Evolutionary conservation across 2,797 vertebrate genomes (phyloP).

Genomic region (Emydoidea blandingii): DNA sequence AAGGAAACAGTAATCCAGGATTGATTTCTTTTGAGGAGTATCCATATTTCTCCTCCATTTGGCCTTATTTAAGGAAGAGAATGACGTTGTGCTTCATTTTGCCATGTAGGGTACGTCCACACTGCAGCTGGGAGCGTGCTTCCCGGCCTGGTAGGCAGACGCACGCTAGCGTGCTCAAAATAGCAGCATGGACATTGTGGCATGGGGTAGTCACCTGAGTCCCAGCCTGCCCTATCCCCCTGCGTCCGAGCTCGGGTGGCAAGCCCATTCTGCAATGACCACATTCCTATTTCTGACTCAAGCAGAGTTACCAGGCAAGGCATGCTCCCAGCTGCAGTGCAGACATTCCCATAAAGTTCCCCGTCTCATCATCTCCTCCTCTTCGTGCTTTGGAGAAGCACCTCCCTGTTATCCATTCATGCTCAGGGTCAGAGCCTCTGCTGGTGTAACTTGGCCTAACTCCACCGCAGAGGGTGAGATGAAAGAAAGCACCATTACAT

Average conservation of each 20-base stretch:
- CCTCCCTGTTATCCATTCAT: constrained; percentile 24
- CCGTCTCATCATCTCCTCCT: background rate
- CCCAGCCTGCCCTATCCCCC: background rate
- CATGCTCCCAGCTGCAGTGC: too few relatives aligned
- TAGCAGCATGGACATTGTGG: background rate
- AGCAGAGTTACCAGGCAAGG: background rate
- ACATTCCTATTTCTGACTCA: background rate
- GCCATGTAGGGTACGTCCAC: background rate
- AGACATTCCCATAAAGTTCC: background rate
- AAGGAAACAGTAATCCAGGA: background rate
- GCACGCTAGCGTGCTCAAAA: background rate
- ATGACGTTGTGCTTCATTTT: background rate
- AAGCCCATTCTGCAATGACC: background rate
- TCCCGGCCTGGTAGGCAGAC: background rate
- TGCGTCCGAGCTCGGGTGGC: background rate
- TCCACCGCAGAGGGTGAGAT: background rate
- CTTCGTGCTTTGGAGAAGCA: constrained; percentile 6
- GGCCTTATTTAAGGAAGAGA: background rate
- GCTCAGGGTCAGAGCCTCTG: background rate
- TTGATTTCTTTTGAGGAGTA: background rate
- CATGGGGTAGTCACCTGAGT: background rate
- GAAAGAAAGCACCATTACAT: background rate
- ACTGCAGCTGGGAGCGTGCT: too few relatives aligned
- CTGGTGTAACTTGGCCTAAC: background rate
- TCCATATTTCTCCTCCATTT: background rate